Conservation (phyloP, 1,140 invertebrate species). For the Camponotus vicinus region DNA sequence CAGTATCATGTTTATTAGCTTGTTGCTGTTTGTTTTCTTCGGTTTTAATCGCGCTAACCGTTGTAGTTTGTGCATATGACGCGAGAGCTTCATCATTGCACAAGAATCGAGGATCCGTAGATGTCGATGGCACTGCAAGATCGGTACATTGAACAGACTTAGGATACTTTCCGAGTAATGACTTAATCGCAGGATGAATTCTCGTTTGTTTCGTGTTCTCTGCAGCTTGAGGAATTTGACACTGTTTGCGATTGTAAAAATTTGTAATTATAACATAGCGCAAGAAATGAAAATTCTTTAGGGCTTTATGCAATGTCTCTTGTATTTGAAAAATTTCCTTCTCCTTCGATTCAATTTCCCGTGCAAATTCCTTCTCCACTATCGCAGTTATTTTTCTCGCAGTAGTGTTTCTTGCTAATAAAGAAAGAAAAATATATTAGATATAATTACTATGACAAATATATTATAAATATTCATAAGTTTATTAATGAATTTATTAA, state of each 20-base stretch:
- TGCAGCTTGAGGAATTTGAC: conserved; percentile 82
- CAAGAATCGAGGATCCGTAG: conserved; percentile 56
- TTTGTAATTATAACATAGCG: conserved; percentile 89
- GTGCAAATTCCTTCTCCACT: conserved; percentile 86
- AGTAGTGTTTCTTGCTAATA: conserved; percentile 78
- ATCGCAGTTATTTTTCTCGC: conserved; percentile 83
- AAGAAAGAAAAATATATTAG: conserved; percentile 44
- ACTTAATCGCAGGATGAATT: conserved; percentile 91
- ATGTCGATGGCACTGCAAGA: conserved; percentile 62
- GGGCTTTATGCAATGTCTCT: conserved; percentile 87
- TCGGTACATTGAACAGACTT: conserved; percentile 25
- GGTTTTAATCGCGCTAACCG: not conserved
- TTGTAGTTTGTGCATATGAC: not conserved
- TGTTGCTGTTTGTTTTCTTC: not conserved
- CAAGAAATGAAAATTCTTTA: conserved; percentile 90
- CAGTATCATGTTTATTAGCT: not conserved
- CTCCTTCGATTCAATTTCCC: conserved; percentile 86
- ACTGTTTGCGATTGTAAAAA: conserved; percentile 90
- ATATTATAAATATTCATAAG: not conserved
- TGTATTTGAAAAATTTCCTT: conserved; percentile 87
- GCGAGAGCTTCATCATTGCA: not conserved
- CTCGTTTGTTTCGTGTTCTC: conserved; percentile 86
- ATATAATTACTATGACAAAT: not conserved
- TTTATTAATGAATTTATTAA: not conserved
- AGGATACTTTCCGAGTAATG: conserved; percentile 88